A percentile compares a stretch with the other conserved stretches of the same genome.
Conservation (phyloP, 2,888 invertebrate species). For the Protonemura montana region DNA sequence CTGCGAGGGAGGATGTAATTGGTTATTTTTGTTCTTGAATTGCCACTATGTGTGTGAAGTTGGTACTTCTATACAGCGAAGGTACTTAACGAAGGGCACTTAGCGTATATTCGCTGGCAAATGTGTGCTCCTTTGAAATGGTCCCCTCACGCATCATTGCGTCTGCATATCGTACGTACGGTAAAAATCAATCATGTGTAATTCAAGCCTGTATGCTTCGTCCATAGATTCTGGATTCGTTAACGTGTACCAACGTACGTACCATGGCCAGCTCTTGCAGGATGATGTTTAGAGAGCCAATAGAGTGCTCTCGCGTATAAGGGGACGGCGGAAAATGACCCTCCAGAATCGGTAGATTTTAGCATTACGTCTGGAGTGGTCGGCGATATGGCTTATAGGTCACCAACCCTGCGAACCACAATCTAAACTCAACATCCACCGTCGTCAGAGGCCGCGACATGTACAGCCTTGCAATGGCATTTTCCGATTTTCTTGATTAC, state of each 20-base stretch:
- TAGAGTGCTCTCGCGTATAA: not conserved
- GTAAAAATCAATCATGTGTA: not conserved
- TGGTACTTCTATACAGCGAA: too few species aligned
- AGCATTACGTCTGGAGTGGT: not conserved
- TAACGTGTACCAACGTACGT: not conserved
- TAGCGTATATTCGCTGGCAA: too few species aligned
- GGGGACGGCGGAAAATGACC: not conserved
- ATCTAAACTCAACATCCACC: not conserved
- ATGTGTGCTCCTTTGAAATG: too few species aligned
- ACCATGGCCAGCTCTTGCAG: not conserved
- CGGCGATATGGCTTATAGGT: not conserved
- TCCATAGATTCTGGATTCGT: not conserved
- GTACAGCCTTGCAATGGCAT: not conserved
- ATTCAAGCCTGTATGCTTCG: not conserved
- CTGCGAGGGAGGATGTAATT: too few species aligned
- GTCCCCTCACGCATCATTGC: not conserved
- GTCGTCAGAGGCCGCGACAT: not conserved
- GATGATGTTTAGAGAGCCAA: not conserved
- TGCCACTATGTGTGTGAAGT: too few species aligned
- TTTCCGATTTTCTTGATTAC: not conserved
- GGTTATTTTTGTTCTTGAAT: too few species aligned
- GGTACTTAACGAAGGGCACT: too few species aligned
- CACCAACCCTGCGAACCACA: not conserved
- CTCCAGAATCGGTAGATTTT: conserved; percentile 5
- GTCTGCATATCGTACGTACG: not conserved